Evolutionary conservation across 2,113 vertebrate species (phyloP), one percentile per base, ranked within the genome.

Genomic region (Pluvialis apricaria): DNA sequence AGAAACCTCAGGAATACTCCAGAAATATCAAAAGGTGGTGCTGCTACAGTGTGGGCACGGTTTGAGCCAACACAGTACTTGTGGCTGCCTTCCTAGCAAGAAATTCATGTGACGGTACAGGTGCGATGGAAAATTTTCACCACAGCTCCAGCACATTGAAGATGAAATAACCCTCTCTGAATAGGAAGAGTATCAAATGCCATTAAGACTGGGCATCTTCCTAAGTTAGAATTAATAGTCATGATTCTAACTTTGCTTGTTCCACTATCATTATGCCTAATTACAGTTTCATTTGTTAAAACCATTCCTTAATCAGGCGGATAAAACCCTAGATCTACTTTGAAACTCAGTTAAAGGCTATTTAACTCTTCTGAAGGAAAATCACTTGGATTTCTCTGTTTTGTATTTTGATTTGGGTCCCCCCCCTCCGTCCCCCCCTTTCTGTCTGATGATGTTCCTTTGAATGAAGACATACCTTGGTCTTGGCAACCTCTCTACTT

Each of bases 211-310:
- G 54, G 71, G 29, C 54, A 12, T 49, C 66, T 82, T 85, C n/a
- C 8, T 2, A 60, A 57, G 40, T 84, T 82, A 76, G 42, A 68
- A 64, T 87, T 89, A 69, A 45, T 79, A 32, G 52, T 24, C 31
- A 6, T 40, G 65, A 29, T 76, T 95, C 28, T 79, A 52, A 55
- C 36, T 85, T 92, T 4, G 29, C 57, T 92, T 44, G 15, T 94
- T 85, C 40, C 51, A 11, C 70, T 89, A 10, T 91, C 36, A 54
- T 89, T 91, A 84, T 87, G 66, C 57, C 28, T 91, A 79, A 82
- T 93, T 95, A 87, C 82, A 85, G 13, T 49, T 72, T 94, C 15
- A 26, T 40, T 82, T 94, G 26, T 69, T 94, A 86, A 80, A 88
- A 93, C 16, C 54, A 40, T 1, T 72, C 8, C 11, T 85, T 95